Evolutionary conservation across 2,797 vertebrate species (phyloP).

Genomic region (Clarias fuscus): DNA sequence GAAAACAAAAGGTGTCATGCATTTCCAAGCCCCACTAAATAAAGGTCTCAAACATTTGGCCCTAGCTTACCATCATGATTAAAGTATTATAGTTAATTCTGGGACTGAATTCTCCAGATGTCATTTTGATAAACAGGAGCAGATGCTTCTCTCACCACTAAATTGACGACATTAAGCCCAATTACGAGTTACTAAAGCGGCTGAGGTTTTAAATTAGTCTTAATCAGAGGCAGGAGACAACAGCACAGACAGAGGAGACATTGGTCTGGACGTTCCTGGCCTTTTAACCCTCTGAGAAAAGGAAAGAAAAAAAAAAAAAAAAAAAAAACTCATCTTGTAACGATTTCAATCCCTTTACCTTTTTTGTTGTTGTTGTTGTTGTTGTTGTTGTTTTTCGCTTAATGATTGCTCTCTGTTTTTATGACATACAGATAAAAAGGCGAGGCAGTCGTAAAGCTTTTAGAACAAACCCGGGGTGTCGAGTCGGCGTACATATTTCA

Average conservation of each 20-base stretch:
- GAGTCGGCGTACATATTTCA: not conserved
- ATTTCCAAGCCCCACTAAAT: not conserved
- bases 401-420: not conserved
- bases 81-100: conserved; percentile 39
- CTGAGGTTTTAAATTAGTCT: conserved; percentile 39
- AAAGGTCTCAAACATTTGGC: conserved; percentile 13
- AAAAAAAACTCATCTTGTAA: not conserved
- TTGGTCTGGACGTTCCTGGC: not conserved
- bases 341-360: not conserved
- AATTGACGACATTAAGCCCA: conserved; percentile 47
- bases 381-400: not conserved
- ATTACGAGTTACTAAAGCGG: conserved; percentile 50
- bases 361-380: not conserved
- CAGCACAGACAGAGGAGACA: conserved; percentile 26
- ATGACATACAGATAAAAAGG: not conserved
- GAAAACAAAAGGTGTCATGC: not conserved
- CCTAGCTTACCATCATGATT: conserved; percentile 7
- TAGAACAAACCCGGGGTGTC: not conserved
- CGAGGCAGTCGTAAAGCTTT: not conserved
- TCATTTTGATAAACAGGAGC: conserved; percentile 41
- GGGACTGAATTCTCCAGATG: conserved; percentile 34
- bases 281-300: not conserved
- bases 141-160: conserved; percentile 48
- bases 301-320: too few relatives aligned
- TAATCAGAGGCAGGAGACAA: conserved; percentile 36